Base-by-base conservation (phyloP, 2,113 vertebrate species). In the Dermatemys mawii region DNA sequence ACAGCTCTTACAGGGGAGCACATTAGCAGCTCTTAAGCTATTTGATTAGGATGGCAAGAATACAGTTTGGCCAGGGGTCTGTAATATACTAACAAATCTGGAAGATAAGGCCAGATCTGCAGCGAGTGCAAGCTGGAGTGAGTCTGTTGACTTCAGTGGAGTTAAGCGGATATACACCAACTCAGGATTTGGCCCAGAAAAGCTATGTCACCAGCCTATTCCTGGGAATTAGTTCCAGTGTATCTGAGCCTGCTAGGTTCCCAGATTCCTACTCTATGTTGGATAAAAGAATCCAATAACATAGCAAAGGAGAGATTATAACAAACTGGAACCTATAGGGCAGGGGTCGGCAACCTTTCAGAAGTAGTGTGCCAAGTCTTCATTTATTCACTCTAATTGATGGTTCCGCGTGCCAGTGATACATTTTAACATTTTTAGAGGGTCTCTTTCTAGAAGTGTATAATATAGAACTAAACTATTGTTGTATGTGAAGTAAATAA, bases 221-320 rank as follows among this genome's bases (percentile, higher is more conserved):
- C 63, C 35, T 21, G 35, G 35, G 19, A n/a, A n/a, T 38, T 38
- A 4, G 80, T 21, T 13, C 10, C 29, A 4, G 35, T 21, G 10
- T 0, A 2, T 46, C 7, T 81, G 13, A 44, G 4, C 44, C 1
- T 35, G 3, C 16, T 7, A 0, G 0, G 3, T n/a, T 6, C 35
- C n/a, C 16, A 78, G 2, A 13, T 26, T 44, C 48, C 24, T 2
- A 1, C 76, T 78, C 14, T 35, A 19, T 38, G 35, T n/a, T 7
- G 1, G 35, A 38, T 38, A 67, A 67, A 8, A 9, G 4, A 0
- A 2, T 5, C 16, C 41, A 49, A 1, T 1, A 14, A 57, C 49
- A 78, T 9, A 79, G 2, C 32, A 1, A 67, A 3, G 46, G 46
- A 13, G 4, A 49, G 76, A 27, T 57, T 5, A 75, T 50, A 6